Percentiles rank a stretch among this genome's conserved stretches.
Conservation (phyloP, 2,797 vertebrate species). For the Nyctibius grandis region DNA sequence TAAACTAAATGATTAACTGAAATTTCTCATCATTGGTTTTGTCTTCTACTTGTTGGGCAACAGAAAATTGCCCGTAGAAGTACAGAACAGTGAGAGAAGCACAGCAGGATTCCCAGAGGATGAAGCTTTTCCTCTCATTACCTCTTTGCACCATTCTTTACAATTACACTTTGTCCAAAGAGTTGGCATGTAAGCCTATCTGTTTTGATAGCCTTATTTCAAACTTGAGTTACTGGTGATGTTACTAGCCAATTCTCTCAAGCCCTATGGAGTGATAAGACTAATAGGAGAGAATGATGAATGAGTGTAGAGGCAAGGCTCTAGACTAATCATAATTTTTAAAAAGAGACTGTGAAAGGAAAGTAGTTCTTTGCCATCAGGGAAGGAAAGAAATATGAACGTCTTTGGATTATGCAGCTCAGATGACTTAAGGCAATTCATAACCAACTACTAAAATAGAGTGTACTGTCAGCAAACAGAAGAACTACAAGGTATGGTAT, state of each 20-base stretch:
- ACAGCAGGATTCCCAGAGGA: not conserved
- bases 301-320: conserved; percentile 7
- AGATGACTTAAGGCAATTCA: conserved; percentile 63
- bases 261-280: conserved; percentile 16
- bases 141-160: not conserved
- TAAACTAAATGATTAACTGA: conserved; percentile 57
- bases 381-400: conserved; percentile 45
- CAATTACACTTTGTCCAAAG: conserved; percentile 25
- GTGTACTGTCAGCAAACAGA: conserved; percentile 57
- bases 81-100: not conserved
- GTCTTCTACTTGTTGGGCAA: conserved; percentile 27
- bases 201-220: conserved; percentile 60
- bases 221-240: conserved; percentile 35
- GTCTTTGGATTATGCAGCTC: conserved; percentile 38
- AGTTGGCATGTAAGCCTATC: not conserved
- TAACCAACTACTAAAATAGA: conserved; percentile 55
- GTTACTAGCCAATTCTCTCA: conserved; percentile 30
- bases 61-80: conserved; percentile 26
- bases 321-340: conserved; percentile 53
- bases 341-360: not conserved
- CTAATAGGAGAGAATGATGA: conserved; percentile 43
- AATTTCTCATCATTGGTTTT: conserved; percentile 53
- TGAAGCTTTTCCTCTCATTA: not conserved
- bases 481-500: conserved; percentile 9
- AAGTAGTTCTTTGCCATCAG: conserved; percentile 27